Base-by-base conservation (phyloP, 2,797 vertebrate species). In the Anabas testudineus region DNA sequence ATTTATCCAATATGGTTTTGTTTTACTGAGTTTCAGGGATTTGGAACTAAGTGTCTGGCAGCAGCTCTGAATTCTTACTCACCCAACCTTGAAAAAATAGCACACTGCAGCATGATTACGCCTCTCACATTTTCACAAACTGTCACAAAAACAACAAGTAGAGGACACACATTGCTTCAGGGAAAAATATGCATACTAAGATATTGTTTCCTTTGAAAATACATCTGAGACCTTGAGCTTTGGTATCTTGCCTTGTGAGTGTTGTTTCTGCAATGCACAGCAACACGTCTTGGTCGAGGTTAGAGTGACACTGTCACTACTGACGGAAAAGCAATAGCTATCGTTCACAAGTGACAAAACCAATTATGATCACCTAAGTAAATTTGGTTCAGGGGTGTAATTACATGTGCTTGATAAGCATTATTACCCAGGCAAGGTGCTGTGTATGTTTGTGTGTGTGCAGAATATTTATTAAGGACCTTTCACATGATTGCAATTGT, bases 141-240 rank as follows among this genome's bases (percentile, higher is more conserved):
- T 90, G 89, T 90, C 90, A 92, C 73, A 71, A 78, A 91, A 93
- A 90, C 84, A 90, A 88, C 74, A 88, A 86, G 81, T 78, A 83
- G 82, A 91, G 89, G 88, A 89, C 90, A 88, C 83, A 83, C 68
- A 61, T 82, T 69, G 89, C 88, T 90, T 81, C 57, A 54, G 91
- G 91, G 88, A 49, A 70, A 88, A 88, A 93, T 90, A 89, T 92
- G 90, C 88, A 84, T 80, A 81, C 81, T 81, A 76, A 87, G 89
- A 93, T 91, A 91, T 90, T 90, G 91, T 90, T 86, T 87, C 81
- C 81, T 86, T 90, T 89, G 86, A 91, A 90, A 88, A 88, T 75
- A 81, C 84, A 82, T 82, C 18, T 77, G 79, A 88, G 85, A 91
- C 81, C 77, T 80, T 81, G 79, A 71, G 78, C 84, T 82, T 84